These are phyloP conservation scores for Eupithecia centaureata DNA, from an alignment of 2,888 invertebrate species.

Conservation along the genomic window DNA sequence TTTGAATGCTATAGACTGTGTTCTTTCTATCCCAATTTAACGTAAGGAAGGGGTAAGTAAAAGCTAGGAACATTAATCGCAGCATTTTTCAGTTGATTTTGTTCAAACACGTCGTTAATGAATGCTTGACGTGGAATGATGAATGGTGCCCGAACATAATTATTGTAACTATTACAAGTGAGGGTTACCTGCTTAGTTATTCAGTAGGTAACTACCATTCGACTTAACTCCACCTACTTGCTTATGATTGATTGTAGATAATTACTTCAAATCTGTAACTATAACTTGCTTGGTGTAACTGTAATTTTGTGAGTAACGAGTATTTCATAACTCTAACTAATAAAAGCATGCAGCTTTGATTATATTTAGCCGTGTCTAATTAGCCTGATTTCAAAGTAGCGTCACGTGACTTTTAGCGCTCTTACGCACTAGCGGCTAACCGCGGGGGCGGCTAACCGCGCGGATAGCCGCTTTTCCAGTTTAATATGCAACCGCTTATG, in stretches of 20 bases:
- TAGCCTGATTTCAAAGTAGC: too few relatives aligned
- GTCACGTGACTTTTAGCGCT: too few relatives aligned
- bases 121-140: constrained; percentile 40
- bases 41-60: not conserved
- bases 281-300: not conserved
- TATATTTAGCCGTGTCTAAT: not conserved
- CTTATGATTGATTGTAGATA: constrained; percentile 37
- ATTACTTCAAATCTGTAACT: constrained; percentile 12
- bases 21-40: not conserved
- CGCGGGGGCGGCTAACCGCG: too few relatives aligned
- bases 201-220: constrained; percentile 21
- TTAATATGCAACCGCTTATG: too few relatives aligned
- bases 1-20: not conserved
- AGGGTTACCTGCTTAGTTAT: constrained; percentile 20
- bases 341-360: not conserved
- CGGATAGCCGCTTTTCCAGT: too few relatives aligned
- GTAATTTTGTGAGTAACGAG: not conserved
- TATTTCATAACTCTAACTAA: not conserved
- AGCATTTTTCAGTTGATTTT: constrained; percentile 22
- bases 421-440: too few relatives aligned
- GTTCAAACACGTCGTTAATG: constrained; percentile 28
- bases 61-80: not conserved
- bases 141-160: constrained; percentile 33
- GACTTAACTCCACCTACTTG: constrained; percentile 35
- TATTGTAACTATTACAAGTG: constrained; percentile 33